Base-by-base conservation (phyloP, 2,797 vertebrate species). In the Ptychobarbus kaznakovi region DNA sequence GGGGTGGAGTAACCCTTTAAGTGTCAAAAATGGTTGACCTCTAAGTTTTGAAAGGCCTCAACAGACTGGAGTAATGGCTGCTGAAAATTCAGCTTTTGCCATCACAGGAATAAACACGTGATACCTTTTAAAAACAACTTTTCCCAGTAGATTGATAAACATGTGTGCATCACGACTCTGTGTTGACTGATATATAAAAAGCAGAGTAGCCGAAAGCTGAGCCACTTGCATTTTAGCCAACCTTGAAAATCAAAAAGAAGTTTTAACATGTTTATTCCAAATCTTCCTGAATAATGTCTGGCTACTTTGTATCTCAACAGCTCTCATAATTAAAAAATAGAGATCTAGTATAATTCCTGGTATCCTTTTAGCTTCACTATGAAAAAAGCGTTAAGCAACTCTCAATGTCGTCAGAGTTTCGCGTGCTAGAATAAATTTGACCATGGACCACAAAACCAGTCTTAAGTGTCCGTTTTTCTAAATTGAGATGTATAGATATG, bases 401-500 rank as follows among this genome's bases (percentile, higher is more conserved):
- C 3, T 56, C 6, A 40, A 20, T 25, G 5, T 2, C 6, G 0
- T 46, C 40, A 73, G 8, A 9, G 25, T 82, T 73, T 70, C 6
- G 56, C 11, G 3, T 32, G 61, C 46, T 32, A 46, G 44, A 66
- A 44, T 83, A 28, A 66, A 83, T 53, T 35, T 78, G 82, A 69
- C 0, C 32, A 2, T 32, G 32, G 32, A 32, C 32, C 32, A 32
- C 32, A 32, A 32, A 32, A 32, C 32, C 32, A 32, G 32, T 32
- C 32, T 32, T 32, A 32, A 32, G 32, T 32, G 3, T 32, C 32
- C 0, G 2, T 32, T 32, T 32, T 32, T 32, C 32, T 32, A 32
- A 32, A 32, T 32, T 32, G 32, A 32, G 32, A 32, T 32, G 32
- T 0, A 32, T 32, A 32, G 32, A 32, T 32, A 1, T 32, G 32